These are phyloP conservation scores for Merops nubicus DNA, from an alignment of 2,113 vertebrate genomes.

Conservation along the genomic window DNA sequence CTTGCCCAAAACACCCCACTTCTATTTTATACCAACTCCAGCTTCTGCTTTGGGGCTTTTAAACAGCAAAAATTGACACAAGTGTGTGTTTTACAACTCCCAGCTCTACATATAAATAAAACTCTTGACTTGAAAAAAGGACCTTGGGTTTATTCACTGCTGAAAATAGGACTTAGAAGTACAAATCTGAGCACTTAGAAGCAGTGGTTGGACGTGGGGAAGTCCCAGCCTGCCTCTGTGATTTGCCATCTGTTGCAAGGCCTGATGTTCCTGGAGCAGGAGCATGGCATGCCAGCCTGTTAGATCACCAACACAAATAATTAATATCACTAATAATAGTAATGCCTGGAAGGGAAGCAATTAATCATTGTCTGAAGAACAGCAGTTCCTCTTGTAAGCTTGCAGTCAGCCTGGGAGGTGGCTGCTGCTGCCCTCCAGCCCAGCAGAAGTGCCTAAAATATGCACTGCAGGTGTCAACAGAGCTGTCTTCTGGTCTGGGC, in stretches of 20 bases:
- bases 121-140: background rate
- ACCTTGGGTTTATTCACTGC: background rate
- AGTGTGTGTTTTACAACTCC: background rate
- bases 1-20: background rate
- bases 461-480: fast-evolving
- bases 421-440: background rate
- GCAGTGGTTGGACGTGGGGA: background rate
- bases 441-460: background rate
- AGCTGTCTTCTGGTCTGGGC: background rate
- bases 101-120: background rate
- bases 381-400: background rate
- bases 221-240: fast-evolving
- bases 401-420: fast-evolving
- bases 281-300: background rate
- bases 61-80: background rate
- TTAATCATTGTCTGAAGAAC: background rate
- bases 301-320: background rate
- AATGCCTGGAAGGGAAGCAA: background rate
- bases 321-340: background rate
- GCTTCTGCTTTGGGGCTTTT: background rate
- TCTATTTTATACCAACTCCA: background rate
- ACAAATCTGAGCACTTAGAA: background rate
- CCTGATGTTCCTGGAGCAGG: background rate
- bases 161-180: background rate
- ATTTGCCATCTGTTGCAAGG: background rate